phyloP scores from a whole-genome alignment of 2,113 vertebrate species.

The Gnathonemus echidnorhynchus region DNA sequence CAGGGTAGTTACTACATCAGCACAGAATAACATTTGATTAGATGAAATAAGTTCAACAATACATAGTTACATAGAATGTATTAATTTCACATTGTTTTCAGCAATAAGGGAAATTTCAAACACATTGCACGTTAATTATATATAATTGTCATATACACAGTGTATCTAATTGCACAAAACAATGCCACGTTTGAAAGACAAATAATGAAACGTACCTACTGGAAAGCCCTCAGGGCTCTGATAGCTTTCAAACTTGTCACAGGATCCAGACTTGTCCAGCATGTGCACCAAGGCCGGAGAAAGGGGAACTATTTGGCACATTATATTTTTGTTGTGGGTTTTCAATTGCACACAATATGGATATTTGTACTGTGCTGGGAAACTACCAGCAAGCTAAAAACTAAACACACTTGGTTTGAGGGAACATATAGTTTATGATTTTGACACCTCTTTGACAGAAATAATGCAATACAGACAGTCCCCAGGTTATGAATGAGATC shows the following conservation, averaged over 20 bases:
- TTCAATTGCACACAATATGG: constrained; percentile 58
- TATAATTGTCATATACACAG: neutral
- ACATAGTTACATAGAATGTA: neutral
- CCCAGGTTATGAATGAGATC: neutral
- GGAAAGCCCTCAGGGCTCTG: constrained; percentile 64
- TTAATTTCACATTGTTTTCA: neutral
- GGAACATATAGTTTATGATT: neutral
- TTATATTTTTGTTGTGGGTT: constrained; percentile 29
- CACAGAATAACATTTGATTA: neutral
- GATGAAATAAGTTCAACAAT: neutral
- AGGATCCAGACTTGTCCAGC: constrained; percentile 63
- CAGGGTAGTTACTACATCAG: neutral
- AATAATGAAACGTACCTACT: constrained; percentile 61
- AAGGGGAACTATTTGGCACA: constrained; percentile 57
- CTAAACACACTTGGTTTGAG: neutral
- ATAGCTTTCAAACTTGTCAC: constrained; percentile 60
- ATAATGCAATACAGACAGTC: neutral
- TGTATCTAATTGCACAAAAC: neutral
- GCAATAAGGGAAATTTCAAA: neutral
- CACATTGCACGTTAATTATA: neutral
- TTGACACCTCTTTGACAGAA: neutral
- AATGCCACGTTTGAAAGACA: constrained; percentile 7
- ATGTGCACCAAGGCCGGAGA: constrained; percentile 68
- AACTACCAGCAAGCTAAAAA: neutral
- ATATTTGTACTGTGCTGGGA: constrained; percentile 1